Conservation (phyloP, 2,113 vertebrate genomes). For the Gadus chalcogrammus region DNA sequence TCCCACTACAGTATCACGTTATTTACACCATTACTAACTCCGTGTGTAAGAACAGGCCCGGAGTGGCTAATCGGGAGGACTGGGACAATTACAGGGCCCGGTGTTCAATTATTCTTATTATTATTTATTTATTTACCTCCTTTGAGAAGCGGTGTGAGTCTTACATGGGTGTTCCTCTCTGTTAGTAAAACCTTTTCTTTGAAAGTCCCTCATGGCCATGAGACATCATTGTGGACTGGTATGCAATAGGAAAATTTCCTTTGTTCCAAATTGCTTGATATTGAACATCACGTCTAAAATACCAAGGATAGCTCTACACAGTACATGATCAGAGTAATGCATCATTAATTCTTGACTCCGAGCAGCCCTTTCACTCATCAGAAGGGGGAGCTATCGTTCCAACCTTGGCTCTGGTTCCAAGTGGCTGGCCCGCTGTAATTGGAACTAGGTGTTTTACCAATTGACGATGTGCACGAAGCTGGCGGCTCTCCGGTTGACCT, state of each 20-base stretch:
- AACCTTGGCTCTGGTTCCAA: neutral
- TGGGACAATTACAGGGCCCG: too few relatives aligned
- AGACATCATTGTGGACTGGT: neutral
- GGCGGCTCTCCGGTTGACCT: slow-evolving; percentile 49
- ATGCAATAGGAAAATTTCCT: neutral
- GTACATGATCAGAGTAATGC: neutral
- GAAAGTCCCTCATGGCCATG: slow-evolving; percentile 39
- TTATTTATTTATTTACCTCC: too few relatives aligned
- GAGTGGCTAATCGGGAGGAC: too few relatives aligned
- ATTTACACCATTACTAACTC: too few relatives aligned
- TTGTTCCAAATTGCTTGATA: neutral
- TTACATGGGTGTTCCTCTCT: too few relatives aligned
- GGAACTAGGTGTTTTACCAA: neutral
- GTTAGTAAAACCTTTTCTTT: neutral
- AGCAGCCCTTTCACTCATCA: slow-evolving; percentile 13
- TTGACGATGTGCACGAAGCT: slow-evolving; percentile 21
- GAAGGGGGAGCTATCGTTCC: slow-evolving; percentile 50
- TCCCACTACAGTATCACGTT: too few relatives aligned
- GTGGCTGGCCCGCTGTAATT: neutral
- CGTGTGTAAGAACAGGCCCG: too few relatives aligned
- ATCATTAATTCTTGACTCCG: neutral
- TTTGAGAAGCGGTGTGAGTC: too few relatives aligned
- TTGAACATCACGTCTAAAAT: neutral
- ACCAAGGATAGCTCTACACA: neutral
- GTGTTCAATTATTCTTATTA: too few relatives aligned